phyloP scores from a whole-genome alignment of 1,140 invertebrate genomes.

The Procambarus clarkii region DNA sequence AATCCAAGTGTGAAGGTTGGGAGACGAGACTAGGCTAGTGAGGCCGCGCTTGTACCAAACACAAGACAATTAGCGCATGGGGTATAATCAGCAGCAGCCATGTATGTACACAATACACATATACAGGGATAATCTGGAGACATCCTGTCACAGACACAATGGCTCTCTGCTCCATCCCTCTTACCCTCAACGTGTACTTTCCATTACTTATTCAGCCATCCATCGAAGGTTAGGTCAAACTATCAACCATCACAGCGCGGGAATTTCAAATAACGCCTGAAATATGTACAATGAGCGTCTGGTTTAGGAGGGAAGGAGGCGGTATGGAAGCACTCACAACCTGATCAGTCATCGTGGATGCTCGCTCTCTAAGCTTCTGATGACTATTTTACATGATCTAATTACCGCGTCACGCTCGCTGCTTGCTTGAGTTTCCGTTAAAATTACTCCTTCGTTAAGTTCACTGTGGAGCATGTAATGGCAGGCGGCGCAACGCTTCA shows the following conservation, averaged over 20 bases:
- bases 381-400: slow-evolving; percentile 46
- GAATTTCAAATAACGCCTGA: background rate
- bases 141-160: slow-evolving; percentile 5
- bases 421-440: slow-evolving; percentile 23
- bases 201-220: background rate
- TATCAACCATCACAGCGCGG: background rate
- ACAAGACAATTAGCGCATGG: background rate
- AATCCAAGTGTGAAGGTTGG: background rate
- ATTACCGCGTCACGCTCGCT: slow-evolving; percentile 46
- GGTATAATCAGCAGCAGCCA: background rate
- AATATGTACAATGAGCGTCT: background rate
- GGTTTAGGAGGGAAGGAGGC: background rate
- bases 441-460: slow-evolving; percentile 50
- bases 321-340: background rate
- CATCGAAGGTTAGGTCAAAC: background rate
- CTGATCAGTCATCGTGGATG: slow-evolving; percentile 44
- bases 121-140: slow-evolving; percentile 17
- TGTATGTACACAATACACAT: background rate
- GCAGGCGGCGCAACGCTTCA: slow-evolving; percentile 5
- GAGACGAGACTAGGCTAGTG: too few relatives aligned
- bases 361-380: slow-evolving; percentile 32
- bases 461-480: slow-evolving; percentile 38
- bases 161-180: background rate
- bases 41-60: background rate
- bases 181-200: background rate